Evolutionary conservation across 2,797 vertebrate species (phyloP), one percentile per base, ranked within the genome.

Genomic region (Sebastes taczanowskii): DNA sequence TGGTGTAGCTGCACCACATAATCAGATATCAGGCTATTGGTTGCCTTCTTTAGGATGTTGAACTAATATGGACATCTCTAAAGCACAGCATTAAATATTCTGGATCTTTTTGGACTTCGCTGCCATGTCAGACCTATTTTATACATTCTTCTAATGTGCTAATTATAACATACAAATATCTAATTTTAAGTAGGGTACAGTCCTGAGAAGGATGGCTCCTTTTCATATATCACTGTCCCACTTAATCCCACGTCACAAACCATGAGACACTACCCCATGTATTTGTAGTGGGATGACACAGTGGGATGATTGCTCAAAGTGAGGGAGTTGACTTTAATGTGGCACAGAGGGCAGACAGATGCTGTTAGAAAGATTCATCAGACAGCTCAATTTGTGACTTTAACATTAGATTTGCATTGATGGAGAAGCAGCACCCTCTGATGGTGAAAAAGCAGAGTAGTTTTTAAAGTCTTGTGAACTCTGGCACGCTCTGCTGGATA

Each of bases 401-500:
- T 5, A 23, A 23, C 34, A 14, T 61, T 20, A 25, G 1, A 70
- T 63, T 27, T 66, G 6, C 5, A 52, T 5, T 49, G 2, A 62
- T 70, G 49, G 77, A 46, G 10, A 71, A 1, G 58, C n/a, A 56
- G 86, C 85, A 2, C 84, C 86, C 78, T 85, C 89, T 83, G 8
- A 20, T 86, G 91, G 89, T 78, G 18, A 84, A 49, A 71, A 13
- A 13, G 11, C 25, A 62, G n/a, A 80, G 49, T 8, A 35, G 0
- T 13, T 22, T 1, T 27, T 11, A 29, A 78, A 49, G 29, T 30
- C 2, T 66, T 60, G 1, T 0, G 1, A 61, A 38, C 72, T 82
- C 30, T 83, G 76, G 20, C 71, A 1, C 80, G 13, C 87, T 82
- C 84, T 83, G 74, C 58, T 87, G 84, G 84, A 63, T 1, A 69